phyloP scores from a whole-genome alignment of 2,113 vertebrate species.

The Cololabis saira region DNA sequence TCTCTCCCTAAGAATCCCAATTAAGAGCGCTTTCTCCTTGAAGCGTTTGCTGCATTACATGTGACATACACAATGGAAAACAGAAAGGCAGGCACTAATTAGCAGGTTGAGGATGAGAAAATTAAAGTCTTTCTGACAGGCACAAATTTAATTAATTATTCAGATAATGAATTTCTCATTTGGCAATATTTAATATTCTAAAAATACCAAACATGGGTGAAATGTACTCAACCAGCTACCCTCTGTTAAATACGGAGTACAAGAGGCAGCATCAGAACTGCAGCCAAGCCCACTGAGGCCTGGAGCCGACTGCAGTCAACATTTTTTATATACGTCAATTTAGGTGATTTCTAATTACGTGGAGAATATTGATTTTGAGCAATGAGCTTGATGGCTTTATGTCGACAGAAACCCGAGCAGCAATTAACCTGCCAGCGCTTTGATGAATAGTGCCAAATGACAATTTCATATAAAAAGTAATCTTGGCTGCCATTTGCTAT shows the following conservation, averaged over 20 bases:
- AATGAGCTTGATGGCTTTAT: slow-evolving; percentile 31
- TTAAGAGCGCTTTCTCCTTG: not conserved
- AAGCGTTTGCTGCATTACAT: not conserved
- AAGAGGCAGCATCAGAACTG: not conserved
- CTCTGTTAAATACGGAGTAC: not conserved
- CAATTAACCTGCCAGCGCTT: slow-evolving; percentile 4
- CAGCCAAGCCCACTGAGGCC: rapidly evolving
- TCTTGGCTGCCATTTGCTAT: slow-evolving; percentile 14
- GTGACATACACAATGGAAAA: not conserved
- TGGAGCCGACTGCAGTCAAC: not conserved
- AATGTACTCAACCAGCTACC: not conserved
- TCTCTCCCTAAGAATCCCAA: not conserved
- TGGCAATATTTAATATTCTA: slow-evolving; percentile 5
- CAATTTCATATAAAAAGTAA: slow-evolving; percentile 7
- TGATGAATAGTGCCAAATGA: not conserved
- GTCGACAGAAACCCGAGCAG: not conserved
- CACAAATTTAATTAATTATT: not conserved
- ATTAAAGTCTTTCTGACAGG: not conserved
- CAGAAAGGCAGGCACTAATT: not conserved
- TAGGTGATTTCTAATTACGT: slow-evolving; percentile 16
- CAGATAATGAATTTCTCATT: slow-evolving; percentile 4
- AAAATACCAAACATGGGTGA: not conserved
- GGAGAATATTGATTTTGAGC: slow-evolving; percentile 8
- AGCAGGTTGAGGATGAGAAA: not conserved
- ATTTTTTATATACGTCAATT: slow-evolving; percentile 9